phyloP scores from a whole-genome alignment of 2,113 vertebrate species.

The Rafetus swinhoei region DNA sequence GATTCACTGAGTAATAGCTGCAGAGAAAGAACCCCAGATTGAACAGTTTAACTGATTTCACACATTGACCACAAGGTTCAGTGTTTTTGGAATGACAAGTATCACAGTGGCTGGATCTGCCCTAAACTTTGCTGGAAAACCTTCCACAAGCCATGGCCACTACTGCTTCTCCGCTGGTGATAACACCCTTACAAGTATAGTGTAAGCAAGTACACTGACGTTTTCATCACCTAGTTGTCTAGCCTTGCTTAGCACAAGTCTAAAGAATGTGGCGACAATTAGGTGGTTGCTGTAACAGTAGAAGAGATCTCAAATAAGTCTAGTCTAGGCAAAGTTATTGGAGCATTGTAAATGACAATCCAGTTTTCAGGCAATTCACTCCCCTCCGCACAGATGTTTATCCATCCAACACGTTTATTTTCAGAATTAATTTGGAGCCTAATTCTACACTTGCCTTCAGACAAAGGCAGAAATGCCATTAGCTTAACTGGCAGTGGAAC shows the following conservation, averaged over 20 bases:
- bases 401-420: not conserved
- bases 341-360: not conserved
- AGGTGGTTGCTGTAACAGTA: not conserved
- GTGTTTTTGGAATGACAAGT: not conserved
- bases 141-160: not conserved
- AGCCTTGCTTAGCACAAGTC: not conserved
- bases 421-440: not conserved
- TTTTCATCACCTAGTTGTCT: not conserved
- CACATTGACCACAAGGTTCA: conserved; percentile 25
- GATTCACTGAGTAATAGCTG: not conserved
- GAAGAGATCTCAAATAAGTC: not conserved
- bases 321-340: not conserved
- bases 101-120: not conserved
- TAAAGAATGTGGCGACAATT: not conserved
- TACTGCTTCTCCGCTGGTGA: not conserved
- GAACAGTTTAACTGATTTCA: not conserved
- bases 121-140: not conserved
- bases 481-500: not conserved
- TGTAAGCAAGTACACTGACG: rapidly evolving
- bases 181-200: rapidly evolving
- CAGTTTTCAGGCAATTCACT: not conserved
- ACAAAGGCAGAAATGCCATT: not conserved
- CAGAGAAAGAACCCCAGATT: not conserved
- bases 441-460: not conserved
- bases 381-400: not conserved